Conservation (phyloP, 53 echinoderm and acorn worm species). For the Echinometra lucunter region DNA sequence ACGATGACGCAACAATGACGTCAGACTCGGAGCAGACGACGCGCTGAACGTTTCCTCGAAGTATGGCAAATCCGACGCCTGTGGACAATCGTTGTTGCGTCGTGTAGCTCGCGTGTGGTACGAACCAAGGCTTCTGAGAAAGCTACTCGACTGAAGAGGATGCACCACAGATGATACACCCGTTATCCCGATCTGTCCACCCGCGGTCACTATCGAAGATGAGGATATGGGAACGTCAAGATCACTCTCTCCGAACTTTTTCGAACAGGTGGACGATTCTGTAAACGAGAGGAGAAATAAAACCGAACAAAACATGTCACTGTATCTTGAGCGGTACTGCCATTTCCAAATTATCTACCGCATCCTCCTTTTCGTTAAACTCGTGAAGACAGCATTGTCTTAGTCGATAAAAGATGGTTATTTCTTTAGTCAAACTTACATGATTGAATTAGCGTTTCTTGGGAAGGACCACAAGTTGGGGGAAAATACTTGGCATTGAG, state of each 20-base stretch:
- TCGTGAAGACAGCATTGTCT: constrained; percentile 10
- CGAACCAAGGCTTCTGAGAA: background rate
- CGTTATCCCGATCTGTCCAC: background rate
- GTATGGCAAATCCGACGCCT: background rate
- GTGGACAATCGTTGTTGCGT: background rate
- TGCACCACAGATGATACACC: background rate
- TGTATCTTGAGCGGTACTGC: background rate
- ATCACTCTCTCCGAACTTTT: constrained; percentile 35
- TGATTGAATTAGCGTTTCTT: constrained; percentile 23
- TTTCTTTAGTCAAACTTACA: constrained; percentile 35
- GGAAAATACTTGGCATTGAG: background rate
- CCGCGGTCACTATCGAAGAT: background rate
- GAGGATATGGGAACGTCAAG: constrained; percentile 51
- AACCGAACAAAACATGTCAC: constrained; percentile 23
- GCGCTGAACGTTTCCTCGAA: constrained; percentile 4
- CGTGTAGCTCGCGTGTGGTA: background rate
- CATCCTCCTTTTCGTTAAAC: constrained; percentile 4
- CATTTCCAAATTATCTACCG: background rate
- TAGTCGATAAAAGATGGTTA: background rate
- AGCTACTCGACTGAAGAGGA: background rate
- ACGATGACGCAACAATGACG: constrained; percentile 43
- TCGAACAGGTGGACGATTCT: constrained; percentile 10
- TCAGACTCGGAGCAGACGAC: background rate
- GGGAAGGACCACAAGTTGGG: constrained; percentile 21
- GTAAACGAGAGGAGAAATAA: background rate